Evolutionary conservation across 2,113 vertebrate species (phyloP), one percentile per base, ranked within the genome.

Genomic region (Podilymbus podiceps): DNA sequence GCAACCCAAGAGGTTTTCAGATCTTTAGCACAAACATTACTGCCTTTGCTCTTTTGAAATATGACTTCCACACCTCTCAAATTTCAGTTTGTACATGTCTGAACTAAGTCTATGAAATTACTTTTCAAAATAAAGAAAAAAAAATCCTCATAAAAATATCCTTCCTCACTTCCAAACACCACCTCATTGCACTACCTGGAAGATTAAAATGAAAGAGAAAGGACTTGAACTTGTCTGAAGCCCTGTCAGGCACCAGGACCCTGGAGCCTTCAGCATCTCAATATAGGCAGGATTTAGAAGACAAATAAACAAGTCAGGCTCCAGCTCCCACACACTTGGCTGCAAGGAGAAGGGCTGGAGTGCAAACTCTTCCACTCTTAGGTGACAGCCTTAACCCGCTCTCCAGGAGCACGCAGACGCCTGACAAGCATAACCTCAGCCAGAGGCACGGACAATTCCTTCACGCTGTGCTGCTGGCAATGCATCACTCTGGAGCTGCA

Each of bases 381-480:
- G 66, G 46, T 33, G 71, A 25, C 21, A 59, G 42, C 42, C 53
- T 35, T 19, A 42, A 13, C 10, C 46, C 42, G 30, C 31, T 63
- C 44, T 63, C 33, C 71, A 20, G 42, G 33, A 75, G 28, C 15
- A 5, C 1, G 25, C 9, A 40, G 44, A 24, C 1, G 3, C 35
- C 31, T 16, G 13, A n/a, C 12, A 27, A 53, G 56, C 1, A 0
- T 16, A n/a, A 11, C 13, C 67, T 53, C 8, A 22, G 76, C 55
- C 40, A 13, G 0, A 8, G 46, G 50, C 44, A 49, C 49, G 52
- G 52, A 30, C 3, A 0, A 24, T 35, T 66, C 59, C 69, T 49
- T 46, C 55, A 10, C 11, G 15, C 40, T 0, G 2, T 7, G 60
- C 62, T 3, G 0, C 59, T 6, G 35, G 52, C 1, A 1, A 35